Evolutionary conservation across 1,140 invertebrate species (phyloP), one percentile per base, ranked within the genome.

Genomic region (Drosophila nikananu): DNA sequence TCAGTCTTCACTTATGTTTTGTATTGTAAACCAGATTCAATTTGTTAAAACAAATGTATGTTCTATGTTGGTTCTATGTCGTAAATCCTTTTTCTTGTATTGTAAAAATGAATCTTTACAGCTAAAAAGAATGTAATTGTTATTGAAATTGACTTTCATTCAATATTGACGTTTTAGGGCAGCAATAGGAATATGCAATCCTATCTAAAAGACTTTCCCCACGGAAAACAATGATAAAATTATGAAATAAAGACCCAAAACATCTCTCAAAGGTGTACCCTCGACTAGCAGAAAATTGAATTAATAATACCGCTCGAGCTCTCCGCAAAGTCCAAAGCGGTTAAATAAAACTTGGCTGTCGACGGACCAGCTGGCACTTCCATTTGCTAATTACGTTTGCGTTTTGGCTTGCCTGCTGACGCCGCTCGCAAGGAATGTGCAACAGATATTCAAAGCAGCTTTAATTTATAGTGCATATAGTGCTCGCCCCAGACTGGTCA

Each of bases 371-470:
- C 68, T 35, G 27, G 21, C 66, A 64, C 52, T 62, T 75, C 76
- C 77, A 80, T 68, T 82, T 65, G 67, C 82, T 86, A 81, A 84
- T 86, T 84, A 77, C 73, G 62, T 83, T 80, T 78, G 57, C 54
- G 71, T 52, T 77, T 67, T 73, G 59, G 52, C 44, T 46, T 62
- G 51, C 39, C 25, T 49, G 44, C 27, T 57, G 30, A 44, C 52
- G 35, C 60, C 54, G 52, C 30, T 32, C 13, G 4, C 23, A 10
- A 19, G 15, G 52, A 25, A 51, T 78, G 44, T 78, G 82, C 78
- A 81, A 86, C 83, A 81, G 68, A 86, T 86, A 86, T 86, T 80
- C 79, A 83, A 80, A 77, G 63, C 67, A 61, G 78, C 57, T 60
- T 62, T 68, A 72, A 46, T 77, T 55, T 49, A 57, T 46, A 17